Evolutionary conservation across 1,140 invertebrate species (phyloP).

Genomic region (Micrasema minimum): DNA sequence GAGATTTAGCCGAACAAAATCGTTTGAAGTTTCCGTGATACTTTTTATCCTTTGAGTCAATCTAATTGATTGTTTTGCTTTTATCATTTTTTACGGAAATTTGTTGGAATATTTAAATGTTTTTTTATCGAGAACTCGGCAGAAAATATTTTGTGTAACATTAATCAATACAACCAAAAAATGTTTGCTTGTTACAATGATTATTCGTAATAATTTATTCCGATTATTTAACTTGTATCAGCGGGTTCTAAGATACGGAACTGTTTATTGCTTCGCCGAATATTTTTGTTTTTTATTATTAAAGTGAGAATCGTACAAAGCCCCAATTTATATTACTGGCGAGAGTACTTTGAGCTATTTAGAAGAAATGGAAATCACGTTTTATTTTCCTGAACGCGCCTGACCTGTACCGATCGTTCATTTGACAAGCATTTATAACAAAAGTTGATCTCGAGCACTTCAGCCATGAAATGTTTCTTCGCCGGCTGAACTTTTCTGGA

Average conservation of each 20-base stretch:
- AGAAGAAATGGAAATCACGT: slow-evolving; percentile 15
- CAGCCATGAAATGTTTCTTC: slow-evolving; percentile 22
- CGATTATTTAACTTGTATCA: no score
- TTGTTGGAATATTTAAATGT: no score
- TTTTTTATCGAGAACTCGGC: no score
- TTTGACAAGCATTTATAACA: slow-evolving; percentile 39
- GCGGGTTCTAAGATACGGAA: no score
- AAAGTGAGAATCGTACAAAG: no score
- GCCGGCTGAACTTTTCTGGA: slow-evolving; percentile 23
- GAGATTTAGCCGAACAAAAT: slow-evolving; percentile 36
- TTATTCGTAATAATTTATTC: no score
- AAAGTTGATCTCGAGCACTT: slow-evolving; percentile 32
- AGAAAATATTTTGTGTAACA: no score
- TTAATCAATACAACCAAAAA: no score
- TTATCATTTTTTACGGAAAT: neutral
- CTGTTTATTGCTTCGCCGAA: neutral
- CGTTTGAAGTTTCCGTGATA: slow-evolving; percentile 32
- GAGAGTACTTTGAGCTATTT: slow-evolving; percentile 5
- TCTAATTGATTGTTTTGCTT: slow-evolving; percentile 24
- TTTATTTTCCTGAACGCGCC: slow-evolving; percentile 15
- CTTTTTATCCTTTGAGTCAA: slow-evolving; percentile 29
- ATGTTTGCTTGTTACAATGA: no score
- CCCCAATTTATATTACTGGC: neutral
- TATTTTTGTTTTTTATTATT: neutral
- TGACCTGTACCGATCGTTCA: slow-evolving; percentile 26